Base-by-base conservation (phyloP, 2,888 invertebrate species). In the Sphaeridia pumilis region DNA sequence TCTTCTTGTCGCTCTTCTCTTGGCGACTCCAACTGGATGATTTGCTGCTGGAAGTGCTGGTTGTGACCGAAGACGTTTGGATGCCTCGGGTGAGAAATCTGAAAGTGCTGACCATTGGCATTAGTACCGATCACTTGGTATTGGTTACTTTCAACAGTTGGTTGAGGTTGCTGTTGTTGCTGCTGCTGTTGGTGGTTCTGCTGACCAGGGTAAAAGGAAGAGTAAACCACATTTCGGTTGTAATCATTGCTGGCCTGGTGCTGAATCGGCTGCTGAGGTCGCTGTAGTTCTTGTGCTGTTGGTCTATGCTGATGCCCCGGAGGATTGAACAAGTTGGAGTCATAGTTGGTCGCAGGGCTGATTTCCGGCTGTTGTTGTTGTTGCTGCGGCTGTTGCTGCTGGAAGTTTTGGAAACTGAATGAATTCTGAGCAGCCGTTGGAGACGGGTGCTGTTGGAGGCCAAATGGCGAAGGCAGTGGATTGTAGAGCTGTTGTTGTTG, bases 61-160 rank as follows among this genome's bases (percentile, higher is more conserved):
- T 55, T 56, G 42, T 64, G 62, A 12, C 64, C 64, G 34, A 63
- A 64, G 38, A 64, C 60, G 22, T 61, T 60, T 2, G 44, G 35
- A 46, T 49, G 49, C 21, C 42, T 20, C 12, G 22, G 27, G 22
- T 27, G 38, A 5, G 20, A n/a, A 35, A 41, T 52, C 3, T 52
- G 28, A 12, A 22, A 36, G 24, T 46, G 43, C 4, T 43, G 17
- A 14, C 20, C 24, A 24, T 20, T 27, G 28, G 28, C 21, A 26
- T 28, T 35, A 14, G 5, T 24, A n/a, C 38, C 38, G 20, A 12
- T 5, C 5, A 38, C 17, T 17, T 38, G 38, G 17, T 17, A 38
- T 20, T 38, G 38, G 17, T 38, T 38, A 17, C 38, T 38, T 17
- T 47, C 28, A 10, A 24, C 36, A 24, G 10, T n/a, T 3, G 14